Evolutionary conservation across 2,113 vertebrate species (phyloP).

Genomic region (Strix uralensis): DNA sequence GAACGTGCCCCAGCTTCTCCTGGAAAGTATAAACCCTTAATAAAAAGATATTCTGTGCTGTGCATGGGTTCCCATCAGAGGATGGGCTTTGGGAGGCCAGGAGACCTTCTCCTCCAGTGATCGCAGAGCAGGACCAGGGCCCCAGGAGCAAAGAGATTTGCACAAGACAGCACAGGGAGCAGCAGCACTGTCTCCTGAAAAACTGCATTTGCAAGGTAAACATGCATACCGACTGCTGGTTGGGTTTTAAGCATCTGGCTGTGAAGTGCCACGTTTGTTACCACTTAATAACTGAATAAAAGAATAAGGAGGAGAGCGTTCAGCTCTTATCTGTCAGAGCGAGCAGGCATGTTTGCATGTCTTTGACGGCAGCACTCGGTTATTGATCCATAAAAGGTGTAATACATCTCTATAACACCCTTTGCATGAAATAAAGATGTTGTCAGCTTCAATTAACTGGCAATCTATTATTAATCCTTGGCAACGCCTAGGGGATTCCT

Average conservation of each 20-base stretch:
- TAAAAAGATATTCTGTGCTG: neutral
- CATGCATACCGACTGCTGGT: accelerated
- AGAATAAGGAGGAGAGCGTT: neutral
- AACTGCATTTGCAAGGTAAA: accelerated
- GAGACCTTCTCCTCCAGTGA: neutral
- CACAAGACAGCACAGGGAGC: neutral
- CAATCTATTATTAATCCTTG: neutral
- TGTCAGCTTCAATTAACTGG: constrained; percentile 26
- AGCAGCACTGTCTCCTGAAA: neutral
- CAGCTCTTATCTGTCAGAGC: accelerated
- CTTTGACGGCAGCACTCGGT: accelerated
- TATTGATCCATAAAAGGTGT: constrained; percentile 4
- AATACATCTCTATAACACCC: neutral
- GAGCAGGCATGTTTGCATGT: neutral
- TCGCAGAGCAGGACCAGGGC: accelerated
- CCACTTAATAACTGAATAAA: neutral
- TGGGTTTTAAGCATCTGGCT: neutral
- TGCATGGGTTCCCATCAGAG: neutral
- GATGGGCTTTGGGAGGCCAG: neutral
- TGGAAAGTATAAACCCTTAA: accelerated
- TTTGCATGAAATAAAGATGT: constrained; percentile 4
- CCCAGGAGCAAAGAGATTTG: neutral
- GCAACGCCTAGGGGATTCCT: neutral
- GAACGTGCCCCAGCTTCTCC: neutral
- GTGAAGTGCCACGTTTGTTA: neutral